Percentiles rank a stretch among this genome's conserved stretches.
Conservation (phyloP, 2,888 invertebrate species). For the Rotaria magnacalcarata region DNA sequence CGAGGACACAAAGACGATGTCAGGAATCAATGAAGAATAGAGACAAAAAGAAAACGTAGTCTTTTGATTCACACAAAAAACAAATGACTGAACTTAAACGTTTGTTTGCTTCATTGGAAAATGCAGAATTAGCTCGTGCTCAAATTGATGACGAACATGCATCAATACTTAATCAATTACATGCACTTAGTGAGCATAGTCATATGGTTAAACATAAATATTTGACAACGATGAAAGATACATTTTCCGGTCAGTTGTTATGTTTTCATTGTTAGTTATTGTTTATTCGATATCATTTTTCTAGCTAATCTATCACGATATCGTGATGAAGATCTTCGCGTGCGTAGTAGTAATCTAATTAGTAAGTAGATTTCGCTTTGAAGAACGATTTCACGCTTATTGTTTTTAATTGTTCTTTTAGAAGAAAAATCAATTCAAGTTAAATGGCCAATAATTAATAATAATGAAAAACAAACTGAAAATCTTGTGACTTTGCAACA, state of each 20-base stretch:
- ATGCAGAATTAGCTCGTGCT: conserved; percentile 11
- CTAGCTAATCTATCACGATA: background rate
- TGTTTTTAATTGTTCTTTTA: background rate
- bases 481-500: background rate
- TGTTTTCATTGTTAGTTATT: background rate
- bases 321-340: conserved; percentile 8
- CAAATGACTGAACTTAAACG: background rate
- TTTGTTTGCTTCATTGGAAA: background rate
- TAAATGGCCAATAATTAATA: background rate
- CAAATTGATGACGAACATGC: background rate
- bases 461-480: background rate
- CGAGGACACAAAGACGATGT: background rate
- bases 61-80: too few species aligned
- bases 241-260: too few species aligned
- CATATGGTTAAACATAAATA: conserved; percentile 26
- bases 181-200: conserved; percentile 11
- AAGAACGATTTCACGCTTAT: too few species aligned
- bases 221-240: background rate
- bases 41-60: too few species aligned
- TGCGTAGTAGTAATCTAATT: background rate
- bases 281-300: background rate
- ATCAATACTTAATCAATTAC: background rate
- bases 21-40: background rate
- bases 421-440: conserved; percentile 10
- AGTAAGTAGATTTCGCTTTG: background rate